Base-by-base conservation (phyloP, 2,113 vertebrate genomes). In the Saguinus midas region DNA sequence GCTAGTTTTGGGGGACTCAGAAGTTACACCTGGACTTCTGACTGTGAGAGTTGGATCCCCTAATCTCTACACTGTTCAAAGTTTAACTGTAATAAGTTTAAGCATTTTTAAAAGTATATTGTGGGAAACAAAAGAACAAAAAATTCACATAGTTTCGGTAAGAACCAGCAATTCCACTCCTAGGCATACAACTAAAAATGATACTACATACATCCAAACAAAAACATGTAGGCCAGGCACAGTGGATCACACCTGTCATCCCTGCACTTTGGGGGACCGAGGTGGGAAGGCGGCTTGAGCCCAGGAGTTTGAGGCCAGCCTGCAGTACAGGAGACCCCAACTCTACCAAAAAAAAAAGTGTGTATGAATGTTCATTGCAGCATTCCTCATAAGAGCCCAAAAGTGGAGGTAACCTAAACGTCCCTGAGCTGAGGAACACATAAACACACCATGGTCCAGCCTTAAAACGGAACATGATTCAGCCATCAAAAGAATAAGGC, bases 391-490 rank as follows among this genome's bases (percentile, higher is more conserved):
- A 32, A 37, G 0, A 40, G 11, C 79, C 43, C 20, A 21, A 37
- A 32, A n/a, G 27, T 3, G 16, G 75, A 17, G 29, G 32, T 4
- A 7, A 17, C 12, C 16, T 12, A 20, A 2, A 13, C 4, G n/a
- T 8, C 86, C 68, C n/a, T 7, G 17, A 8, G 14, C 9, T 3
- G 12, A 23, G 0, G 11, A 27, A 37, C 0, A 32, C 43, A 4
- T 13, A 43, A 29, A 12, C 2, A 3, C 40, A 1, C 10, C 4
- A 32, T 2, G n/a, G 21, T 29, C 55, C 11, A 3, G 5, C 21
- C 27, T 0, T 0, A 4, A 29, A 1, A 1, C 0, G 6, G 50
- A 17, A 52, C 1, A 13, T 0, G 6, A 8, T 1, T 32, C 70
- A 9, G 57, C 18, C 55, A 2, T 9, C 23, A 8, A 45, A 23